Evolutionary conservation across 2,797 vertebrate species (phyloP).

Genomic region (Cossypha heuglini): DNA sequence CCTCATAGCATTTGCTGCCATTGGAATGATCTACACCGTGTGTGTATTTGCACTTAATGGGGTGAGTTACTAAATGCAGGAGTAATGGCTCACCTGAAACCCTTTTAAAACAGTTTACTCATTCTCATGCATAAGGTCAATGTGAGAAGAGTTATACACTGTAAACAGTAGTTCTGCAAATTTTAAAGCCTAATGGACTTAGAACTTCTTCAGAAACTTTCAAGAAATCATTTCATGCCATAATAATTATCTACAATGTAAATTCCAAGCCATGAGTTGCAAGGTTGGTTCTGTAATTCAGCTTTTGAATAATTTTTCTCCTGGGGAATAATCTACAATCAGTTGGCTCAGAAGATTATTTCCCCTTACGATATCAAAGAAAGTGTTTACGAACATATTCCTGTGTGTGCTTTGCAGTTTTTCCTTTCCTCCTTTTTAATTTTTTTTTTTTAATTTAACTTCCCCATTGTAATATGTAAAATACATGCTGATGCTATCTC

Average conservation of each 20-base stretch:
- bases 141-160: neutral
- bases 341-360: neutral
- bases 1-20: slow-evolving; percentile 68
- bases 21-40: slow-evolving; percentile 80
- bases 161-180: neutral
- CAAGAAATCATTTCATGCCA: neutral
- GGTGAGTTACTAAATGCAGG: slow-evolving; percentile 61
- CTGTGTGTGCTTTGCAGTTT: neutral
- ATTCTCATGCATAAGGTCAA: neutral
- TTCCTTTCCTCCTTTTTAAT: neutral
- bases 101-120: neutral
- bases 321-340: neutral
- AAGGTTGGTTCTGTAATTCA: neutral
- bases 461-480: neutral
- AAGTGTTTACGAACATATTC: neutral
- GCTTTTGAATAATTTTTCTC: neutral
- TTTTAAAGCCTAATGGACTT: neutral
- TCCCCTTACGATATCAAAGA: neutral
- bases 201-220: neutral
- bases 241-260: neutral
- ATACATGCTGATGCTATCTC: neutral
- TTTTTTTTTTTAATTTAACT: neutral
- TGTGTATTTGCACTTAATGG: slow-evolving; percentile 72
- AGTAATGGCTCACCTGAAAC: neutral
- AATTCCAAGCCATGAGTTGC: neutral